These are phyloP conservation scores for Hepsetus odoe DNA, from an alignment of 2,113 vertebrate species.

Conservation along the genomic window DNA sequence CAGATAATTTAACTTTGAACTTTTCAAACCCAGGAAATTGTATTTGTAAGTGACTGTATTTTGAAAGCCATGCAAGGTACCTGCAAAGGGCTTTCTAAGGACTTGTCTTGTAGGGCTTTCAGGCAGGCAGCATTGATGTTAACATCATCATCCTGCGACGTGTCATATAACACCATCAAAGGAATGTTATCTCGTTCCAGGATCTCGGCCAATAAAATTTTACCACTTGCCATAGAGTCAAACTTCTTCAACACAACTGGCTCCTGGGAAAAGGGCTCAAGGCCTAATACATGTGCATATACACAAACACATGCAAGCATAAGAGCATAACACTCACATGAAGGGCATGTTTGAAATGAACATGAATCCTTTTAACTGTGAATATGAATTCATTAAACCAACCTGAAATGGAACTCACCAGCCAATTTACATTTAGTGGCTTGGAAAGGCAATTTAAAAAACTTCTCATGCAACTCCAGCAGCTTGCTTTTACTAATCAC, in stretches of 20 bases:
- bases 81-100: conserved; percentile 83
- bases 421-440: conserved; percentile 91
- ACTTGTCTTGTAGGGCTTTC: conserved; percentile 85
- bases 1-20: too few relatives aligned
- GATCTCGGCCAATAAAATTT: conserved; percentile 92
- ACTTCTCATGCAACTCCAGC: conserved; percentile 83
- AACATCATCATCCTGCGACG: conserved; percentile 94
- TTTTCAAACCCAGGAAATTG: too few relatives aligned
- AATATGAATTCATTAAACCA: neutral
- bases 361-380: neutral
- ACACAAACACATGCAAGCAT: conserved; percentile 12
- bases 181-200: conserved; percentile 83
- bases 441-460: conserved; percentile 88
- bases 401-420: conserved; percentile 75
- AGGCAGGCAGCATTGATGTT: conserved; percentile 93
- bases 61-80: conserved; percentile 64
- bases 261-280: conserved; percentile 88
- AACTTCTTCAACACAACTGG: conserved; percentile 84
- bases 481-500: conserved; percentile 83
- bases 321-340: neutral
- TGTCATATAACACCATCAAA: conserved; percentile 92
- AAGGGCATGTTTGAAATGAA: neutral
- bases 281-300: conserved; percentile 71
- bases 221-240: conserved; percentile 84
- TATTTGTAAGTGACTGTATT: too few relatives aligned